These are phyloP conservation scores for Mesembrinibis cayennensis DNA, from an alignment of 2,113 vertebrate genomes.

Conservation along the genomic window DNA sequence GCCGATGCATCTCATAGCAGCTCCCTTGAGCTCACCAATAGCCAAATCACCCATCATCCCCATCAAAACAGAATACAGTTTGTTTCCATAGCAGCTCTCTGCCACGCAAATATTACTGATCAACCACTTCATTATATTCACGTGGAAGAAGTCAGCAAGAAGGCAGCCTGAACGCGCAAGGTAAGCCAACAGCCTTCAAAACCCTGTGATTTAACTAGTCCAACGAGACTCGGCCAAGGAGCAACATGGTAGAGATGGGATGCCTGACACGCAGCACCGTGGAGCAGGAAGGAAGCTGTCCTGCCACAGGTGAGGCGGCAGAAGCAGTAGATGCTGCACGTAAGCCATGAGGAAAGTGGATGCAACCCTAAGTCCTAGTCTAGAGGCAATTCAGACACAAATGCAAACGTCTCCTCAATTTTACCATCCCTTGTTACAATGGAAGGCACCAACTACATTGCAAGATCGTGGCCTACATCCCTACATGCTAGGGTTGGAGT, in stretches of 20 bases:
- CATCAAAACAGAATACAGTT: not conserved
- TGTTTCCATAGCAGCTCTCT: not conserved
- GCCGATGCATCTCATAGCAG: not conserved
- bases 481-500: accelerated
- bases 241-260: accelerated
- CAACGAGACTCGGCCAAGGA: not conserved
- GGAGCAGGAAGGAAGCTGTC: not conserved
- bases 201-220: not conserved
- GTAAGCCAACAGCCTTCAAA: not conserved
- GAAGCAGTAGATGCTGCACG: not conserved
- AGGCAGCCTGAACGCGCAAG: not conserved
- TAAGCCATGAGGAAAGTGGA: not conserved
- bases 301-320: not conserved
- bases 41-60: not conserved
- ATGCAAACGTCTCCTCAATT: not conserved
- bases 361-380: not conserved
- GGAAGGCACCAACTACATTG: not conserved
- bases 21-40: not conserved
- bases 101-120: not conserved
- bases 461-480: no score
- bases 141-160: not conserved
- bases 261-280: not conserved
- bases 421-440: not conserved
- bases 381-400: not conserved
- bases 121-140: not conserved